phyloP scores from a whole-genome alignment of 2,113 vertebrate genomes.

The Corythaixoides concolor region DNA sequence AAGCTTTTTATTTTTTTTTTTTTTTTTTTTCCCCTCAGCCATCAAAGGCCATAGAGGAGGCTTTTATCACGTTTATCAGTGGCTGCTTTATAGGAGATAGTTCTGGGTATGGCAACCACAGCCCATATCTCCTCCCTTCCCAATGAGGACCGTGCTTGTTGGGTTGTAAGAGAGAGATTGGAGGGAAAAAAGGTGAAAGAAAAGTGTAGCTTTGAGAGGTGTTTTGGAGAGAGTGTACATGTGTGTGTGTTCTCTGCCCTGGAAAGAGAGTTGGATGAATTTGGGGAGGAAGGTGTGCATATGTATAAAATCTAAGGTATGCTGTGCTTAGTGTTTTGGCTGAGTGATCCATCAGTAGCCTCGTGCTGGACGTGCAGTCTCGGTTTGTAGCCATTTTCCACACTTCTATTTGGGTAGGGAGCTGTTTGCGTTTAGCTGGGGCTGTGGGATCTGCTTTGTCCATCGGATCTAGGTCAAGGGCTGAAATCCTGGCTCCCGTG shows the following conservation, averaged over 20 bases:
- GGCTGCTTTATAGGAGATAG: neutral
- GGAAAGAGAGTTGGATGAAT: neutral
- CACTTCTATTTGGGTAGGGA: accelerated
- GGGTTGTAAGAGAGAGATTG: neutral
- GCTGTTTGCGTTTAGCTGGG: neutral
- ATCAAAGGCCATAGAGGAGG: neutral
- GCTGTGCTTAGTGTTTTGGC: neutral
- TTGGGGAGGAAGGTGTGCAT: neutral
- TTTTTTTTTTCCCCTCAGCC: neutral
- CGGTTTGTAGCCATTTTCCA: neutral
- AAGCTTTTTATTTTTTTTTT: neutral
- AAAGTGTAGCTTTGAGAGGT: neutral
- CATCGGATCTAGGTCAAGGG: neutral
- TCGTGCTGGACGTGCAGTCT: neutral
- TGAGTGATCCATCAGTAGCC: neutral
- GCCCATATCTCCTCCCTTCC: neutral
- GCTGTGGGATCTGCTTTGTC: neutral
- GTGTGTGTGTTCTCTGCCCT: neutral
- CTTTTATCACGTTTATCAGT: neutral
- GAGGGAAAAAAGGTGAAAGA: neutral
- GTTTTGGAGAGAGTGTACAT: neutral
- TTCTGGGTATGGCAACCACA: neutral
- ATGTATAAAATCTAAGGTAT: neutral
- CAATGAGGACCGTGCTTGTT: neutral
- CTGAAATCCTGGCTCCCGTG: accelerated